These are phyloP conservation scores for Pithys albifrons DNA, from an alignment of 2,113 vertebrate genomes.

Conservation along the genomic window DNA sequence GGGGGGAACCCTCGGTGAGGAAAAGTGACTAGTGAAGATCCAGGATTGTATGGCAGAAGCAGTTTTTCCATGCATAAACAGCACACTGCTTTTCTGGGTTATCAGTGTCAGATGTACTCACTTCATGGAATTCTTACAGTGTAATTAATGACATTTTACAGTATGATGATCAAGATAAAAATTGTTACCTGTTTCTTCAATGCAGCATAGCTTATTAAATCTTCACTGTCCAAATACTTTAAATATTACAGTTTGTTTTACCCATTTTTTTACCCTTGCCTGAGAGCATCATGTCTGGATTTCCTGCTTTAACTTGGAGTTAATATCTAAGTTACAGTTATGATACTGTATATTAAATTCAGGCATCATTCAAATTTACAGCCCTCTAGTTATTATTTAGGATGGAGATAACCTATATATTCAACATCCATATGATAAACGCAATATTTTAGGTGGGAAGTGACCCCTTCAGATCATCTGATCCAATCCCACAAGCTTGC, in stretches of 20 bases:
- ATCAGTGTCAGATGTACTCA: neutral
- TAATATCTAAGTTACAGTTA: neutral
- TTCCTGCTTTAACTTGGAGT: neutral
- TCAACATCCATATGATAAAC: neutral
- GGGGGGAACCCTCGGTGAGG: neutral
- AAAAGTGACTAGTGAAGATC: rapidly evolving
- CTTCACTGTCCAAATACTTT: neutral
- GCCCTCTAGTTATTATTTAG: neutral
- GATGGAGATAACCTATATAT: neutral
- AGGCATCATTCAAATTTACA: neutral
- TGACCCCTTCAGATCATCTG: neutral
- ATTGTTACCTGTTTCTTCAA: rapidly evolving
- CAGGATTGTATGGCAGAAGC: neutral
- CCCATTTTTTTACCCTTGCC: rapidly evolving
- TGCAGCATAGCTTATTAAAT: neutral
- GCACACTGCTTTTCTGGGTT: rapidly evolving
- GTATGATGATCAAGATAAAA: neutral
- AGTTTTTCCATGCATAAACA: rapidly evolving
- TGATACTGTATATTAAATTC: neutral
- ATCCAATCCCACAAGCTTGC: neutral
- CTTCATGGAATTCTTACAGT: neutral
- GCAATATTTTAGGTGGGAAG: neutral
- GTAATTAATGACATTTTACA: neutral
- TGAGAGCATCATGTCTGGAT: neutral
- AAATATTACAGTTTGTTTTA: neutral